Conservation (phyloP, 53 echinoderm and acorn worm genomes). For the Arbacia lixula region DNA sequence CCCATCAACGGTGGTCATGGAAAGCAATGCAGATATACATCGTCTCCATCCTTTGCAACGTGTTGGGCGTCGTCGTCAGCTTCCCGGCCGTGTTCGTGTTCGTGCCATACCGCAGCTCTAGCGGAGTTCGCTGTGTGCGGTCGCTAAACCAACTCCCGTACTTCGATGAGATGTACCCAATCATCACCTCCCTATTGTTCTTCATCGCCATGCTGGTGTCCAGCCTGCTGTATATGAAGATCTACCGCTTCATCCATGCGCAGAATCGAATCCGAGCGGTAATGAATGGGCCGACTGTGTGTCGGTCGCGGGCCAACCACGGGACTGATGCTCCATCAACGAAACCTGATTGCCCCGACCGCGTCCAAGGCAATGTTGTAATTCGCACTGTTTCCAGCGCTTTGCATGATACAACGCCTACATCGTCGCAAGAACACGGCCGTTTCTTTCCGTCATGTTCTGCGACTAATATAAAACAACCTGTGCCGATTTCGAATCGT, state of each 20-base stretch:
- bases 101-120: background rate
- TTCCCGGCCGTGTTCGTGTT: background rate
- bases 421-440: too few species aligned
- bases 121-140: constrained; percentile 17
- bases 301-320: too few species aligned
- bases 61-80: background rate
- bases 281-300: too few species aligned
- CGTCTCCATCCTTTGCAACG: constrained; percentile 8
- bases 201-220: background rate
- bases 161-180: constrained; percentile 11
- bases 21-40: background rate
- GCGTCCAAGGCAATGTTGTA: too few species aligned
- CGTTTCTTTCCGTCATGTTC: too few species aligned
- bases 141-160: constrained; percentile 11
- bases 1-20: constrained; percentile 22
- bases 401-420: too few species aligned
- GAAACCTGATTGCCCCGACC: too few species aligned
- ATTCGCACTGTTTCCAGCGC: too few species aligned
- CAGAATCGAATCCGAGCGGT: constrained; percentile 17
- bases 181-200: background rate
- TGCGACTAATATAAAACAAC: too few species aligned
- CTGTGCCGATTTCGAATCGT: too few species aligned
- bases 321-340: too few species aligned
- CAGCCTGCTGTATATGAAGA: background rate
- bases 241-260: background rate